Evolutionary conservation across 2,888 invertebrate species (phyloP), one percentile per base, ranked within the genome.

Genomic region (Parnassius smintheus): DNA sequence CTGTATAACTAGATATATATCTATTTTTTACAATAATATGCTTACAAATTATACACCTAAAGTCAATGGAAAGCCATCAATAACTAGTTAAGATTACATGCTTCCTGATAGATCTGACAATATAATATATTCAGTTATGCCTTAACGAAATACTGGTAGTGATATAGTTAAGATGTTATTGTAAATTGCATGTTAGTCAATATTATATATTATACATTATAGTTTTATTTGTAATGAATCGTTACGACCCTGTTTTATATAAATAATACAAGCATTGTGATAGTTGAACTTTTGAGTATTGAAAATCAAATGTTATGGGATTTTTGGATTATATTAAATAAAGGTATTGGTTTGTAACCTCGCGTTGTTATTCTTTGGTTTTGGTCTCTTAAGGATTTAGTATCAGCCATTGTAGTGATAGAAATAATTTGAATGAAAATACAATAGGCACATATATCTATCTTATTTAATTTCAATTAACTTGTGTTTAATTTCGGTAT

Each of bases 81-180:
- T 89, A 89, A 89, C 74, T 86, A 86, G 76, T 80, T 88, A 88
- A 88, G 85, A 83, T 74, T 83, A 85, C 84, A 88, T 87, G 91
- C 91, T 91, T 91, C 91, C 91, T 90, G 85, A 89, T 91, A 91
- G 89, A 87, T 86, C 78, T 85, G 91, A 91, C 91, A 91, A 91
- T 91, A 91, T 87, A 71, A 78, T 75, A 54, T 82, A 86, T 85
- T 88, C 79, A 80, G 81, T 87, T 89, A 86, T 89, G 91, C 91
- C 91, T 88, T 90, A 89, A 82, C 64, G 79, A 85, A 82, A 86
- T 87, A 88, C 77, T 83, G 80, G 83, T 90, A 88, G 87, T 85
- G 80, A 85, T 85, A 80, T 85, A 84, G 76, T 69, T 82, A 83
- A 87, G 83, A 65, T 76, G 78, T 82, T 62, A 62, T 54, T 62